Base-by-base conservation (phyloP, 2,113 vertebrate genomes). In the Opisthocomus hoazin region DNA sequence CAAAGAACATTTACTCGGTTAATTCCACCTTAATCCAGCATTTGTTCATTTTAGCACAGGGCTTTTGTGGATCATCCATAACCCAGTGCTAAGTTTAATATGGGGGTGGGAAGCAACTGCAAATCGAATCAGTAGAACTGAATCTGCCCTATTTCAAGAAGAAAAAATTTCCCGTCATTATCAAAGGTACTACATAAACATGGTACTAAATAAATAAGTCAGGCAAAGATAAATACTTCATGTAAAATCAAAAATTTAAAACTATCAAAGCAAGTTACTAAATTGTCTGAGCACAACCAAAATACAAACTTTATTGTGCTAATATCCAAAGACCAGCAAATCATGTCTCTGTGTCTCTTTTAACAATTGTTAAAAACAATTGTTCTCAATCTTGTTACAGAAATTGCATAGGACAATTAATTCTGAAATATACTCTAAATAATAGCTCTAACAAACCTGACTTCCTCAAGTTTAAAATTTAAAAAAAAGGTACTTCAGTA, bases 71-170 rank as follows among this genome's bases (percentile, higher is more conserved):
- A 77, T 48, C 64, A 90, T 16, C 20, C 13, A 2, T 39, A 90
- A 63, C 15, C 15, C 53, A 54, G 11, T 1, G 2, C 34, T 68
- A 73, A 43, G 7, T 64, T 87, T 50, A 71, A 48, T 58, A 82
- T 0, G 6, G 3, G 3, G 46, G 6, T 1, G 20, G 5, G 37
- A 39, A 74, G 16, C 11, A 85, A 65, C 6, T 75, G 14, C 15
- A 69, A 34, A 63, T 84, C 23, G 17, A 37, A 58, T 16, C 17
- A 84, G 27, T 11, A 73, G 24, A 77, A 81, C 6, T 32, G 7
- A 56, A 85, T 10, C 32, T 57, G 34, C 18, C 21, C 9, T 30
- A n/a, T 39, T 53, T 63, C 16, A 46, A 51, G 29, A 2, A 90
- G 9, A 60, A 6, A 79, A 7, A 75, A 60, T 29, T 75, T 24